Evolutionary conservation across 2,797 vertebrate genomes (phyloP), one percentile per base, ranked within the genome.

Genomic region (Triplophysa bombifrons): DNA sequence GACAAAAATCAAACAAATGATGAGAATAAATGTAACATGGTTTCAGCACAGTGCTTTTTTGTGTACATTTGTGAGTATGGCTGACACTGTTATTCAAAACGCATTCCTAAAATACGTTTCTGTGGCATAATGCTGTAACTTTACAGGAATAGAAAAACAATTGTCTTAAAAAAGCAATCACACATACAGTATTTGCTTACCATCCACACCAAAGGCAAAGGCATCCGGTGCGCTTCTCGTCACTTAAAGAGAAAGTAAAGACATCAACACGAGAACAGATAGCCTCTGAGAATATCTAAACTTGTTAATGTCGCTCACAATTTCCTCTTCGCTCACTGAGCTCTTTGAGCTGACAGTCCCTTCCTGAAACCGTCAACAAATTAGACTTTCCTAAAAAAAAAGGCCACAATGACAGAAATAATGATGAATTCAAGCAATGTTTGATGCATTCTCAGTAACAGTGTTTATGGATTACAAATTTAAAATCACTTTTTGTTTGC

Each of bases 231-330:
- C 72, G 58, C 58, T 78, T 6, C 73, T 63, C 14, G 71, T 67
- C 68, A 63, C 82, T 85, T 46, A 56, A 82, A 82, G n/a, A 67
- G 34, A 78, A 66, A 3, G 66, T 63, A 2, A 27, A 30, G 69
- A 3, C 16, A 61, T 63, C 34, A 61, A n/a, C 19, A n/a, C 1
- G 8, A 19, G 44, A 16, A 61, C 27, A 60, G 14, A 60, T 20
- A 70, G 30, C 1, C 13, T 48, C 20, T 58, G 38, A 1, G 25
- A 58, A 4, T 27, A 16, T 58, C 8, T 56, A 44, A 56, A 48
- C 6, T 25, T 58, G 19, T 48, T 44, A 48, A 19, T 38, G 38
- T 61, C 17, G 73, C 84, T 83, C 72, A 85, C 84, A 76, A 50
- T 83, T 81, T 6, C 30, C 68, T 55, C 41, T 79, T 66, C 66